phyloP scores from a whole-genome alignment of 2,888 invertebrate genomes.

The Heliconius ismenius region DNA sequence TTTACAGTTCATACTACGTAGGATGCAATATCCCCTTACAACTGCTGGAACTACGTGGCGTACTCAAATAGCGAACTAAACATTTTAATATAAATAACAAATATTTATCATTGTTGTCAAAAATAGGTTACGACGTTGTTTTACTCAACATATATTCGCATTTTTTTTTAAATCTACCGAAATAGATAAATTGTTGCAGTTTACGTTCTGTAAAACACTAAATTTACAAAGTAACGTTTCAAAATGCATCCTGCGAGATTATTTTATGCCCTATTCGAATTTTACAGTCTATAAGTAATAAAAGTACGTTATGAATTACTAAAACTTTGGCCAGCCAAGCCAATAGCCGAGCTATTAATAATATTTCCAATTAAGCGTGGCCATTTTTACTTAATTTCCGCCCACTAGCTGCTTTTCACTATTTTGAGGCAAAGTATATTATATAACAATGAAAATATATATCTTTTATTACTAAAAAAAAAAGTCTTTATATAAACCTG shows the following conservation, averaged over 20 bases:
- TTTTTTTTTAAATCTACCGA: constrained; percentile 7
- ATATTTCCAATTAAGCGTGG: constrained; percentile 42
- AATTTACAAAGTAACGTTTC: constrained; percentile 51
- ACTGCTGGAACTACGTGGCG: not conserved
- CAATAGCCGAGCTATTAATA: constrained; percentile 40
- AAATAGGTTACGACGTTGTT: not conserved
- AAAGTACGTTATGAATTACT: constrained; percentile 56
- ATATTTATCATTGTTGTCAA: no score
- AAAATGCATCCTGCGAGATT: constrained; percentile 51
- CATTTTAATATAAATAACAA: not conserved
- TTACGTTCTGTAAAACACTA: constrained; percentile 15
- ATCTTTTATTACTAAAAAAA: not conserved
- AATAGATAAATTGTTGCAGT: constrained; percentile 9
- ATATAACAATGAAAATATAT: not conserved
- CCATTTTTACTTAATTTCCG: constrained; percentile 42
- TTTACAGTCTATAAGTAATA: constrained; percentile 59
- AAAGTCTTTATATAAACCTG: no score
- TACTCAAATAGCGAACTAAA: not conserved
- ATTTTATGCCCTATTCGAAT: constrained; percentile 66
- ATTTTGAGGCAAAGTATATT: not conserved
- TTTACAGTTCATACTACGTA: constrained; percentile 51
- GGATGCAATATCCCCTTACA: constrained; percentile 15
- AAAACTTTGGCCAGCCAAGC: constrained; percentile 43
- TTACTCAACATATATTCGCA: not conserved
- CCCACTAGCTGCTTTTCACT: constrained; percentile 34